Conservation (phyloP, 2,797 vertebrate genomes). For the Pangasius sanitwongsei region DNA sequence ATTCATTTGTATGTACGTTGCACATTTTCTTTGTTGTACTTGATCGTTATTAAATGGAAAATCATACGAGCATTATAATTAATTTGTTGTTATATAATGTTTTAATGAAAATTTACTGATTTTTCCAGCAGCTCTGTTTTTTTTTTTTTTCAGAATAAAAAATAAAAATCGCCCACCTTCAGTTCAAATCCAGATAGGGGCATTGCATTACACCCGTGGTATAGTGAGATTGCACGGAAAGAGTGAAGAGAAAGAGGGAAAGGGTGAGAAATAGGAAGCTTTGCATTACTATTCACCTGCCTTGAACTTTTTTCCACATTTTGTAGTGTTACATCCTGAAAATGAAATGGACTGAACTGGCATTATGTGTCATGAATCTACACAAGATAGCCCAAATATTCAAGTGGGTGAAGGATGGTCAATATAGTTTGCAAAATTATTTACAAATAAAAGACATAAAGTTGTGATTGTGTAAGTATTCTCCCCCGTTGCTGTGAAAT, state of each 20-base stretch:
- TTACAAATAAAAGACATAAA: neutral
- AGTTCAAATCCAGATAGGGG: neutral
- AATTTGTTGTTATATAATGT: neutral
- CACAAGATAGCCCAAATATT: neutral
- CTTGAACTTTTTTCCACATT: neutral
- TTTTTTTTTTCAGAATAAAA: neutral
- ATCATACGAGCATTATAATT: neutral
- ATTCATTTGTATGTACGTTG: neutral
- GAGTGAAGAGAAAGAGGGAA: neutral
- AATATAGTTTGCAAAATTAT: neutral
- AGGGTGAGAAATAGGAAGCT: too few species aligned
- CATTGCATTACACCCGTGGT: neutral
- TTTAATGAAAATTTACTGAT: neutral
- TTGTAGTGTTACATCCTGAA: neutral
- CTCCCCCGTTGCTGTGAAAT: neutral
- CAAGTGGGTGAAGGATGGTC: neutral
- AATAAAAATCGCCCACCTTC: neutral
- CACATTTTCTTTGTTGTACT: neutral
- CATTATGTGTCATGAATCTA: neutral
- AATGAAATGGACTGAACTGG: neutral
- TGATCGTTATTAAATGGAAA: neutral
- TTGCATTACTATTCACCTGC: neutral
- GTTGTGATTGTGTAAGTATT: too few species aligned
- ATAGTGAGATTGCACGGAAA: neutral
- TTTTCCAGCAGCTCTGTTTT: too few species aligned